phyloP scores from a whole-genome alignment of 2,113 vertebrate species.

The Cyanocitta stelleri region DNA sequence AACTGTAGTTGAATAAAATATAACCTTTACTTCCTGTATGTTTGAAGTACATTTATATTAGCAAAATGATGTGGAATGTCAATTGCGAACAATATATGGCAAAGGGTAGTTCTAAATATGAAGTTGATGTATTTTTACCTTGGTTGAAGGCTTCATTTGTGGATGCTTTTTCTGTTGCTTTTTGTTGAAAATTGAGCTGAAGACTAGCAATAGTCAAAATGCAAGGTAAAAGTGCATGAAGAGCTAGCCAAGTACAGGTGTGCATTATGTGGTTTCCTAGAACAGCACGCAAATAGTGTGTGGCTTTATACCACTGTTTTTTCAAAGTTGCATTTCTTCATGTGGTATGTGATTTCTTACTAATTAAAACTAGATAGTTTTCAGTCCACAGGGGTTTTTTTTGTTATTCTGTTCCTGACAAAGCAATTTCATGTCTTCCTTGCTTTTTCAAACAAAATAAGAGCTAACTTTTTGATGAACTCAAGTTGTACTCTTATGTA shows the following conservation, averaged over 20 bases:
- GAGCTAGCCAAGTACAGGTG: neutral
- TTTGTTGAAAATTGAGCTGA: neutral
- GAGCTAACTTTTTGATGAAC: neutral
- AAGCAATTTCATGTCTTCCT: neutral
- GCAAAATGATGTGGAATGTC: neutral
- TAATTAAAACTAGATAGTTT: neutral
- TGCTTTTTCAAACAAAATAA: neutral
- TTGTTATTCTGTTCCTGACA: neutral
- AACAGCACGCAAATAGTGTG: neutral
- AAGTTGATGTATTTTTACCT: neutral
- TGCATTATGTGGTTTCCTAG: neutral
- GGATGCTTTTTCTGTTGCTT: neutral
- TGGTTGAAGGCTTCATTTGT: neutral
- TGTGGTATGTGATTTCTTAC: neutral
- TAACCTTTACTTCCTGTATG: neutral
- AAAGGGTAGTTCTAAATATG: neutral
- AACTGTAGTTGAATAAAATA: neutral
- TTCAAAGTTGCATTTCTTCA: neutral
- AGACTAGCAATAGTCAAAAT: neutral
- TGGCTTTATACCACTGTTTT: neutral
- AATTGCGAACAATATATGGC: neutral
- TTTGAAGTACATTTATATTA: neutral
- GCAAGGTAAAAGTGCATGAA: neutral
- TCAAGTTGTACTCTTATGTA: neutral
- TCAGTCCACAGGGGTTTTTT: rapidly evolving